Percentiles rank a stretch among this genome's conserved stretches.
Evolutionary conservation across 2,888 invertebrate genomes (phyloP).

Genomic region (Morpho achilles): DNA sequence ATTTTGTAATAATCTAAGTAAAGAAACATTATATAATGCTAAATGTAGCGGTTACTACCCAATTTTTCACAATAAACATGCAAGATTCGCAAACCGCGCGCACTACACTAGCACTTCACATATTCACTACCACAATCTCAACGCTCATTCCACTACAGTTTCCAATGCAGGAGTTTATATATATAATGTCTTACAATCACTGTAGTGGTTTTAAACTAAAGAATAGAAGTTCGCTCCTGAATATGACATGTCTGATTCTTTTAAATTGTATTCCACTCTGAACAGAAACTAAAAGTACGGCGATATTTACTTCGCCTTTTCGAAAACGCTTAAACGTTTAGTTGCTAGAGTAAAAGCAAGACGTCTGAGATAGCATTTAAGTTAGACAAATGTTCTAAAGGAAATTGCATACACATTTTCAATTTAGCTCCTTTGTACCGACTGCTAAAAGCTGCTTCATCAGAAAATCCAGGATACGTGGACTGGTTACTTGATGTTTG

Average conservation of each 20-base stretch:
- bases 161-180: no score
- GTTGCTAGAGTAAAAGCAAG: background rate
- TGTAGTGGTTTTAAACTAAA: background rate
- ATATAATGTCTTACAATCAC: no score
- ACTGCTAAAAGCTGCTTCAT: conserved; percentile 18
- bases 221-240: background rate
- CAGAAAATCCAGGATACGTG: conserved; percentile 18
- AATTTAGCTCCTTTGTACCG: conserved; percentile 24
- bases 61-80: no score
- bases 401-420: conserved; percentile 28
- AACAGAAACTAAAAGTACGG: background rate
- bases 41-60: no score
- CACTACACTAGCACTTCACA: no score
- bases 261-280: background rate
- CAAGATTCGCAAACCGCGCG: no score
- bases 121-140: no score
- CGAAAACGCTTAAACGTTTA: conserved; percentile 8
- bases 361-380: conserved; percentile 17
- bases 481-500: conserved; percentile 14
- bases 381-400: conserved; percentile 27
- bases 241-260: conserved; percentile 6
- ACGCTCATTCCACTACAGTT: no score
- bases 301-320: conserved; percentile 9
- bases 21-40: no score
- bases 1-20: no score